Evolutionary conservation across 2,797 vertebrate genomes (phyloP).

Genomic region (Apodemus agrarius): DNA sequence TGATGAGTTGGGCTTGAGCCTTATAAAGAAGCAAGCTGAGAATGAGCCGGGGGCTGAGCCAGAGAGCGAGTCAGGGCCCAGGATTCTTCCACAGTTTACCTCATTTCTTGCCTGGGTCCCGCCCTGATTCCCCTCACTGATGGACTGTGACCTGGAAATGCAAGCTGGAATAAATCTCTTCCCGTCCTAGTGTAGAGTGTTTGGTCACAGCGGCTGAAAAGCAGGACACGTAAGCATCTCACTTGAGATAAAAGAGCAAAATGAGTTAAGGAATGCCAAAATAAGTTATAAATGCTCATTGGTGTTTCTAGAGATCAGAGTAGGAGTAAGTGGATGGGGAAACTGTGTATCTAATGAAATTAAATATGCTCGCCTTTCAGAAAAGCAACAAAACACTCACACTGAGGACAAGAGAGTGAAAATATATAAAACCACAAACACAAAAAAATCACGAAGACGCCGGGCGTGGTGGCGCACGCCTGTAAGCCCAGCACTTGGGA

Average conservation of each 20-base stretch:
- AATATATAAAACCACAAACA: not conserved
- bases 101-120: not conserved
- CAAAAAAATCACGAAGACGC: not conserved
- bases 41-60: not conserved
- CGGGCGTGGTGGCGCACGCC: no score
- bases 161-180: not conserved
- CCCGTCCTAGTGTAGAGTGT: not conserved
- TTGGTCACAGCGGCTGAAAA: slow-evolving; percentile 14
- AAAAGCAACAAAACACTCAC: not conserved
- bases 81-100: no score
- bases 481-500: no score
- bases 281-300: not conserved
- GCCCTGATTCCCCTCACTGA: not conserved
- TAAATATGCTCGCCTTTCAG: not conserved
- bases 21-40: not conserved
- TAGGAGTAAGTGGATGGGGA: not conserved
- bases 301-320: slow-evolving; percentile 6
- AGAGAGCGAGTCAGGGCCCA: not conserved
- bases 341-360: not conserved
- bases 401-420: slow-evolving; percentile 8
- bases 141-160: not conserved
- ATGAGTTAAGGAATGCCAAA: not conserved
- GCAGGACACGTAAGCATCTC: not conserved
- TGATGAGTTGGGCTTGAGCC: not conserved
- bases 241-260: not conserved